Evolutionary conservation across 2,797 vertebrate species (phyloP).

Genomic region (Menidia menidia): DNA sequence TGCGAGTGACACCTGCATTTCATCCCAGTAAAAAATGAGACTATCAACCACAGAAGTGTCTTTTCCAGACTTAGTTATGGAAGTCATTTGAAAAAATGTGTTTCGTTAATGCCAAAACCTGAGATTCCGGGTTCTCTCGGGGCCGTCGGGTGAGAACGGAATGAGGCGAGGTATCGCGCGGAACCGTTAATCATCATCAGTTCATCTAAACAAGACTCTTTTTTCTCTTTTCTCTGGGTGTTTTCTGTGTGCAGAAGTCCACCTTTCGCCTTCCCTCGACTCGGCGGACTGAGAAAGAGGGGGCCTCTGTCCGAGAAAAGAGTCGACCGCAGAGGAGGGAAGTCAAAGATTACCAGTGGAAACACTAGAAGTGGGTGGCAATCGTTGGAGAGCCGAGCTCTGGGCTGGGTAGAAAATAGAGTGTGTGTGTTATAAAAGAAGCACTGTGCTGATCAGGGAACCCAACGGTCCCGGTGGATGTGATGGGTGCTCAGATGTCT

Average conservation of each 20-base stretch:
- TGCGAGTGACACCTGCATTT: constrained; percentile 14
- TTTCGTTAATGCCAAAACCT: constrained; percentile 12
- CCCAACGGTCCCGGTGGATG: constrained; percentile 46
- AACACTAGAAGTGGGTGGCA: constrained; percentile 70
- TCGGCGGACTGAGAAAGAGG: constrained; percentile 35
- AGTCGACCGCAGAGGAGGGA: constrained; percentile 53
- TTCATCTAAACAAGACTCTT: constrained; percentile 5
- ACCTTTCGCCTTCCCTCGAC: constrained; percentile 49
- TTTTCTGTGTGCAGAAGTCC: constrained; percentile 1
- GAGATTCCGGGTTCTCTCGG: neutral
- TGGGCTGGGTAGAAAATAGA: constrained; percentile 42
- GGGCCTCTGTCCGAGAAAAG: constrained; percentile 53
- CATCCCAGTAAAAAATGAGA: constrained; percentile 1
- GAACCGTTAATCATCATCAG: constrained; percentile 10
- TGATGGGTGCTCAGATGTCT: constrained; percentile 2
- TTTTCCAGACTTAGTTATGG: constrained; percentile 8
- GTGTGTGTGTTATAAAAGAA: constrained; percentile 39
- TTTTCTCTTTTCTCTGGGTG: constrained; percentile 4
- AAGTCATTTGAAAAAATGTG: neutral
- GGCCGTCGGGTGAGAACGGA: constrained; percentile 4
- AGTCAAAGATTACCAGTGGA: constrained; percentile 70
- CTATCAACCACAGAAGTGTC: neutral
- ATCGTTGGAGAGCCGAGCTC: constrained; percentile 57
- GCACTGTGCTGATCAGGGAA: constrained; percentile 45
- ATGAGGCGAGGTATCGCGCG: neutral